Evolutionary conservation across 2,797 vertebrate species (phyloP).

Genomic region (Eulemur albifrons): DNA sequence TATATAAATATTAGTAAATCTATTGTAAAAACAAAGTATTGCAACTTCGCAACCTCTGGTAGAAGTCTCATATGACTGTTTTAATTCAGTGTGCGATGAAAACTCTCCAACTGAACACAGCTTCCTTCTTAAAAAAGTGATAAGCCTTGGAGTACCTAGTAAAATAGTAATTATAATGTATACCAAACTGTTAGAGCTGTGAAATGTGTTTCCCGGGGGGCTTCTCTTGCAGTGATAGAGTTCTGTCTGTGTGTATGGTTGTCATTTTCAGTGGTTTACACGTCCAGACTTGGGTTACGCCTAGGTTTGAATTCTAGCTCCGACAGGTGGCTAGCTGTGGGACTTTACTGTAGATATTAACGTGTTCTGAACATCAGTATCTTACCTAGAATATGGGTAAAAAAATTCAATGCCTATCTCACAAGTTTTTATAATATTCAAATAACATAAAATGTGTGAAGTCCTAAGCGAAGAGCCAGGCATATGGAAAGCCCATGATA

Average conservation of each 20-base stretch:
- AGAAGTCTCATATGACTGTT: background rate
- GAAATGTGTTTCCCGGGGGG: background rate
- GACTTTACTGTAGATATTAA: background rate
- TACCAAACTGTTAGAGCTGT: background rate
- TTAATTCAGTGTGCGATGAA: background rate
- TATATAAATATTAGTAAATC: background rate
- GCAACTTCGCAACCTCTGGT: background rate
- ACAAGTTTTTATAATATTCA: background rate
- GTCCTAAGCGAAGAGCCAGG: background rate
- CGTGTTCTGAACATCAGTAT: background rate
- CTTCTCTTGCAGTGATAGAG: background rate
- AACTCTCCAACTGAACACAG: background rate
- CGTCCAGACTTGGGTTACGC: background rate
- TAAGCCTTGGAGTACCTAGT: background rate
- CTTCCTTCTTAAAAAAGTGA: slow-evolving; percentile 3
- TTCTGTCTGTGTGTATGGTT: background rate
- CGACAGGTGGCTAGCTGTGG: background rate
- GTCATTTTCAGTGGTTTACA: background rate
- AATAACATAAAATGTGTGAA: background rate
- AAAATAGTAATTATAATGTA: background rate
- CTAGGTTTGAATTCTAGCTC: background rate
- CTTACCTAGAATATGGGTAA: background rate
- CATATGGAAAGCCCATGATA: background rate
- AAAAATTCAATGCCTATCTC: background rate
- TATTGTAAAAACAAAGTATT: background rate